A percentile compares a stretch with the other conserved stretches of the same genome.
Evolutionary conservation across 2,888 invertebrate species (phyloP).

Genomic region (Sthenelais limicola): DNA sequence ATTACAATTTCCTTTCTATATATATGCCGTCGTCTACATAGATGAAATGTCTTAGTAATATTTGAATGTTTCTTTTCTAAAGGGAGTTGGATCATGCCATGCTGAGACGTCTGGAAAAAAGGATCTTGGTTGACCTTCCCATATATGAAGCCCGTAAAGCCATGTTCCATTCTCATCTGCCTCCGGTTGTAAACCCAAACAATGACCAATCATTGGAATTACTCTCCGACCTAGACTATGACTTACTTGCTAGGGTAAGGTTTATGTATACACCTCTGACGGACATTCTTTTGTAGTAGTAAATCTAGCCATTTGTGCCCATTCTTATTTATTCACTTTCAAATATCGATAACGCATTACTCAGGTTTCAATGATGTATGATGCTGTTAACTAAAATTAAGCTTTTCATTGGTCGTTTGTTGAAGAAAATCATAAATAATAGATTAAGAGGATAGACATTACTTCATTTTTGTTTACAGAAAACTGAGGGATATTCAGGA

Average conservation of each 20-base stretch:
- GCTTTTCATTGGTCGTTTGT: too few species aligned
- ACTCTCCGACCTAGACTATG: constrained; percentile 73
- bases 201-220: constrained; percentile 73
- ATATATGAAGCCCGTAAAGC: constrained; percentile 78
- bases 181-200: constrained; percentile 65
- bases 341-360: too few species aligned
- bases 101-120: constrained; percentile 88
- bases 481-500: constrained; percentile 86
- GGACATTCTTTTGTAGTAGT: too few species aligned
- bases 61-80: constrained; percentile 36
- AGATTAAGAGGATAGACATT: too few species aligned
- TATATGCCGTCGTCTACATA: not conserved
- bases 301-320: too few species aligned
- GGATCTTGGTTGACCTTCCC: constrained; percentile 87
- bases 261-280: too few species aligned
- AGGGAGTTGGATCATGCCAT: constrained; percentile 92
- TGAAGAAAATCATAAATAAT: too few species aligned
- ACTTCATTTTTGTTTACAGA: constrained; percentile 63
- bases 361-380: too few species aligned
- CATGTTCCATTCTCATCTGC: constrained; percentile 78
- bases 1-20: not conserved
- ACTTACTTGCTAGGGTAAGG: constrained; percentile 70
- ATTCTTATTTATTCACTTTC: too few species aligned
- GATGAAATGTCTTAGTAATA: not conserved
- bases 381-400: too few species aligned